Percentiles rank a stretch among this genome's conserved stretches.
These are phyloP conservation scores for Remorina albescens DNA, from an alignment of 2,797 vertebrate species.

Conservation along the genomic window DNA sequence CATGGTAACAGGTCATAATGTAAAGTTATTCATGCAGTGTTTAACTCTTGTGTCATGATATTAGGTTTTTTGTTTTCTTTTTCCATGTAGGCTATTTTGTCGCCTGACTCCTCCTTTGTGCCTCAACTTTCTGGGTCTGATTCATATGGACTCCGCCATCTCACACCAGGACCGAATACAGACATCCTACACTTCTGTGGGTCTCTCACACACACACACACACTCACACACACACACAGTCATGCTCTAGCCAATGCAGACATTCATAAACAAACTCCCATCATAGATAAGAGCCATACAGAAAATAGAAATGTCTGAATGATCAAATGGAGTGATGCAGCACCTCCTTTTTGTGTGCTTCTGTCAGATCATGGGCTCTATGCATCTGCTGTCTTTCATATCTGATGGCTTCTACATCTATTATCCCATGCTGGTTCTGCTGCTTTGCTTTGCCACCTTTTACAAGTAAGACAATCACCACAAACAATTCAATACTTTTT, in stretches of 20 bases:
- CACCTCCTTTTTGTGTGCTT: slow-evolving; percentile 34
- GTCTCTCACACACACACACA: slow-evolving; percentile 67
- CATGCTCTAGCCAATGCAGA: background rate
- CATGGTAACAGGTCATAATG: background rate
- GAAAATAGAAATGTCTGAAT: too few species aligned
- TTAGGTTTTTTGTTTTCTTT: background rate
- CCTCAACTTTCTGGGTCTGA: slow-evolving; percentile 97
- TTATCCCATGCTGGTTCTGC: slow-evolving; percentile 94
- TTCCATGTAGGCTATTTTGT: slow-evolving; percentile 90
- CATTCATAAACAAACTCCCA: background rate
- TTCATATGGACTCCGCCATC: slow-evolving; percentile 95
- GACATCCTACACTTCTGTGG: slow-evolving; percentile 96
- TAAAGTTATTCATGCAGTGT: background rate
- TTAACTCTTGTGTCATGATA: background rate
- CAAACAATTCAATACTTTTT: background rate
- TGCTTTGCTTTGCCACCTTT: slow-evolving; percentile 95
- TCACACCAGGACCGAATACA: slow-evolving; percentile 90
- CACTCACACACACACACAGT: slow-evolving; percentile 4
- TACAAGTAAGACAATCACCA: slow-evolving; percentile 86
- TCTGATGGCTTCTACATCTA: slow-evolving; percentile 98
- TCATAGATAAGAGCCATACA: background rate
- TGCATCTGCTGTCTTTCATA: slow-evolving; percentile 93
- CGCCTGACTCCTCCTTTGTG: slow-evolving; percentile 95
- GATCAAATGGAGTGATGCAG: background rate
- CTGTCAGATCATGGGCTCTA: slow-evolving; percentile 95